A percentile compares a stretch with the other conserved stretches of the same genome.
These are phyloP conservation scores for Agonopterix alstromeriana DNA, from an alignment of 2,888 invertebrate genomes.

Conservation along the genomic window DNA sequence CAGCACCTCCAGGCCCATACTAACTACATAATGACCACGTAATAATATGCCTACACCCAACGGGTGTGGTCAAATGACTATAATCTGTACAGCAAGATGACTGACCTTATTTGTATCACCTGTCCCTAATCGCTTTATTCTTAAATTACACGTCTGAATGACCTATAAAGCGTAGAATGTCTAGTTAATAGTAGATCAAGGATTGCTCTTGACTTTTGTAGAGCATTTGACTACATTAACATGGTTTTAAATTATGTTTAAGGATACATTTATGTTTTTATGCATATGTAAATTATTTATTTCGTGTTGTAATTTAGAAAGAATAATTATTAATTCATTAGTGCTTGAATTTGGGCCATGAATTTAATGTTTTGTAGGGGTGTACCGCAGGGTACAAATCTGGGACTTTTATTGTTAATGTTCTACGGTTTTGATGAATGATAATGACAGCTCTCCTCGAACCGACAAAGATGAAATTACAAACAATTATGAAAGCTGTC, in stretches of 20 bases:
- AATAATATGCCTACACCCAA: slow-evolving; percentile 1
- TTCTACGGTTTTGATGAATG: too few species aligned
- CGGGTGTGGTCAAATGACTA: slow-evolving; percentile 20
- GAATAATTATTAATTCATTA: too few species aligned
- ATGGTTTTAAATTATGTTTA: not conserved
- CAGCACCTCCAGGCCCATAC: not conserved
- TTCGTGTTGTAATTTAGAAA: not conserved
- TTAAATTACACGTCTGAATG: slow-evolving; percentile 4
- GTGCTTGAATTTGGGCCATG: not conserved
- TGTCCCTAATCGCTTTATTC: slow-evolving; percentile 16
- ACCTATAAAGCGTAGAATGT: not conserved
- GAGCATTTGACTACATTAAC: slow-evolving; percentile 2
- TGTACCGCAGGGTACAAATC: too few species aligned
- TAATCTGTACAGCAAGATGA: slow-evolving; percentile 19
- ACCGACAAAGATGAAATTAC: too few species aligned
- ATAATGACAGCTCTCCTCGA: too few species aligned
- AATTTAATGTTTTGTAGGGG: too few species aligned
- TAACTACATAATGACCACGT: slow-evolving; percentile 2
- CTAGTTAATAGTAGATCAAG: not conserved
- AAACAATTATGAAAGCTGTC: too few species aligned
- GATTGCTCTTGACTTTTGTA: slow-evolving; percentile 3
- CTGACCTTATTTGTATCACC: slow-evolving; percentile 31
- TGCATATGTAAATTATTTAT: not conserved
- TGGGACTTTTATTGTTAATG: too few species aligned
- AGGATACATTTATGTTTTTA: not conserved